phyloP scores from a whole-genome alignment of 2,113 vertebrate species.

The Balaeniceps rex region DNA sequence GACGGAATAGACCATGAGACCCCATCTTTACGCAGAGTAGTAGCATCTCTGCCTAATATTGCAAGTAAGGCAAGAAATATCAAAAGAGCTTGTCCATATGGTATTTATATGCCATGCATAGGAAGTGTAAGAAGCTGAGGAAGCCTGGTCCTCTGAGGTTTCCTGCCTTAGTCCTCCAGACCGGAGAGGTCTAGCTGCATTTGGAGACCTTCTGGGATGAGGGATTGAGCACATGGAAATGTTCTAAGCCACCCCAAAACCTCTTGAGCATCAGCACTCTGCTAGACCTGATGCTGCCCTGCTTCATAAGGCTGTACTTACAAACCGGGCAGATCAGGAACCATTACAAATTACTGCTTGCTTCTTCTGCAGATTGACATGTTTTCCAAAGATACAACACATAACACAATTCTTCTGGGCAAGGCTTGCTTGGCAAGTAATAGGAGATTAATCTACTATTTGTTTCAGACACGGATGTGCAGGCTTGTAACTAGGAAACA shows the following conservation, averaged over 20 bases:
- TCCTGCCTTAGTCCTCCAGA: neutral
- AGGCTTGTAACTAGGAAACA: neutral
- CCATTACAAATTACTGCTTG: neutral
- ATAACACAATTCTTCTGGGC: neutral
- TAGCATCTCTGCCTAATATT: neutral
- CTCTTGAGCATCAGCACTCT: neutral
- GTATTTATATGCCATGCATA: fast-evolving
- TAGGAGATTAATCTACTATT: neutral
- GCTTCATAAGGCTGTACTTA: neutral
- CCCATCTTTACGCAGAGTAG: neutral
- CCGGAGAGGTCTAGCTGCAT: neutral
- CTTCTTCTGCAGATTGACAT: neutral
- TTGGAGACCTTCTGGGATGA: neutral
- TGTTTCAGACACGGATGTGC: neutral
- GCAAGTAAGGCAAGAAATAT: neutral
- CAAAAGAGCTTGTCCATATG: neutral
- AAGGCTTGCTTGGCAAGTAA: neutral
- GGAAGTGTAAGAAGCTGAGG: neutral
- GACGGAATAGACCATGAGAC: neutral
- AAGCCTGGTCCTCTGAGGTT: neutral
- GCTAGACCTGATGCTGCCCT: neutral
- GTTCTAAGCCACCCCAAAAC: neutral
- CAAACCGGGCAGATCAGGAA: neutral
- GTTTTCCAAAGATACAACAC: neutral
- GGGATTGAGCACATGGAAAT: neutral